A percentile compares a stretch with the other conserved stretches of the same genome.
Conservation (phyloP, 1,140 invertebrate genomes). For the Formica selysi region DNA sequence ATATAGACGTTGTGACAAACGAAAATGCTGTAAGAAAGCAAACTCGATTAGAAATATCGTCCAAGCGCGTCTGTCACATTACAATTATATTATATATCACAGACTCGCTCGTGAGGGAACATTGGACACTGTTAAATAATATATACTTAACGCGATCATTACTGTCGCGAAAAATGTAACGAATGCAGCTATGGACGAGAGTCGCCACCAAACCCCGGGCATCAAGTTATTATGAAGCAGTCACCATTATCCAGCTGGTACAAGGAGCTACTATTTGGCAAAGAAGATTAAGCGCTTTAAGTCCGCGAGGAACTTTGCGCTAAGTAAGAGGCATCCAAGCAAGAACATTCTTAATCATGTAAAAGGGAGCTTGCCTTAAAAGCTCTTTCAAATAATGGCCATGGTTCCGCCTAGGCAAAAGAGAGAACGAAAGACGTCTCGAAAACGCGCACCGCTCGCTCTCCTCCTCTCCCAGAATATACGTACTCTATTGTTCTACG, state of each 20-base stretch:
- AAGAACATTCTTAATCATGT: constrained; percentile 80
- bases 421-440: constrained; percentile 40
- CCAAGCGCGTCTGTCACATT: not conserved
- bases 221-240: constrained; percentile 61
- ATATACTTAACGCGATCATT: constrained; percentile 28
- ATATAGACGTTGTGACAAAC: not conserved
- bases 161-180: constrained; percentile 21
- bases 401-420: constrained; percentile 64
- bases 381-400: constrained; percentile 79
- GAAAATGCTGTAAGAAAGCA: constrained; percentile 20
- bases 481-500: constrained; percentile 67
- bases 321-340: constrained; percentile 74
- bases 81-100: constrained; percentile 9
- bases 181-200: constrained; percentile 21
- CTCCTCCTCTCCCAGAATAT: constrained; percentile 23
- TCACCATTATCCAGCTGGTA: constrained; percentile 61
- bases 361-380: constrained; percentile 79
- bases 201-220: constrained; percentile 23
- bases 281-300: constrained; percentile 68
- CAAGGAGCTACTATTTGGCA: constrained; percentile 57
- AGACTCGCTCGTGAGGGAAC: not conserved
- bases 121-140: constrained; percentile 10
- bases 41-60: constrained; percentile 22
- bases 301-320: constrained; percentile 53
- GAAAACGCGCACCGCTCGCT: constrained; percentile 4